Conservation (phyloP, 2,888 invertebrate genomes). For the Aporophyla nigra region DNA sequence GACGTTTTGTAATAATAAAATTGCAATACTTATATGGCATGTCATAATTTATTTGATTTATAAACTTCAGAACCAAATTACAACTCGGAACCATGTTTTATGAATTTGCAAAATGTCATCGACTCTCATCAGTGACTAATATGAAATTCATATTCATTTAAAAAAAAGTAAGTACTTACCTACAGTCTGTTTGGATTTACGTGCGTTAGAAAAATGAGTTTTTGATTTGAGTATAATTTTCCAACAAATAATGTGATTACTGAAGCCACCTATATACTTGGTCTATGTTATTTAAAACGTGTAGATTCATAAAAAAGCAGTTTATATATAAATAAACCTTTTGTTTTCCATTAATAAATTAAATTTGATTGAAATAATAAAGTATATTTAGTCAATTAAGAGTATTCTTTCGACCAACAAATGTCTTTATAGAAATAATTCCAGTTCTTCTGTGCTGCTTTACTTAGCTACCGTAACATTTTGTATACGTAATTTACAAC, state of each 20-base stretch:
- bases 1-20: background rate
- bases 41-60: background rate
- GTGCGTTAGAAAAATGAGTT: background rate
- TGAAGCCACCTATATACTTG: background rate
- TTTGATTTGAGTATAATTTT: constrained; percentile 7
- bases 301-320: too few relatives aligned
- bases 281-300: background rate
- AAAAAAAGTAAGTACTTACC: background rate
- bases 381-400: too few relatives aligned
- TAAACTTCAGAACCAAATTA: too few relatives aligned
- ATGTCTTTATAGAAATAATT: too few relatives aligned
- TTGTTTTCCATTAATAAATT: too few relatives aligned
- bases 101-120: too few relatives aligned
- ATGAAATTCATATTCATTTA: background rate
- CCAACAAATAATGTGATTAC: background rate
- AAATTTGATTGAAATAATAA: background rate
- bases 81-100: background rate
- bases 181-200: background rate
- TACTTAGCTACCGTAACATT: too few relatives aligned
- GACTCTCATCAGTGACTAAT: too few relatives aligned
- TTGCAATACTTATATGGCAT: background rate
- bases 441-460: too few relatives aligned
- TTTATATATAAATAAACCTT: too few relatives aligned
- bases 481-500: too few relatives aligned
- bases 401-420: too few relatives aligned